phyloP scores from a whole-genome alignment of 1,140 invertebrate genomes.

The Aphelinus certus region DNA sequence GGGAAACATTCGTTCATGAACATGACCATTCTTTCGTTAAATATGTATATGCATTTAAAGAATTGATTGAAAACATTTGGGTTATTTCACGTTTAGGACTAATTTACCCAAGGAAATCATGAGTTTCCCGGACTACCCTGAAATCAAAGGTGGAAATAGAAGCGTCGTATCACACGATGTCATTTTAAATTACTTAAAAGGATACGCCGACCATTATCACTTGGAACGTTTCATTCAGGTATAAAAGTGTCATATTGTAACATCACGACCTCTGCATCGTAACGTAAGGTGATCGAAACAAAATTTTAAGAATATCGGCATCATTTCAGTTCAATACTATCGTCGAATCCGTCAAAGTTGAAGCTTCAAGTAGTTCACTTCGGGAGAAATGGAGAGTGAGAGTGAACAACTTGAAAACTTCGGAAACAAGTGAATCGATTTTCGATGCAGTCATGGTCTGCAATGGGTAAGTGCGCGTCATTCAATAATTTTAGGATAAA shows the following conservation, averaged over 20 bases:
- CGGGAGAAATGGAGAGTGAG: constrained; percentile 57
- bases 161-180: constrained; percentile 71
- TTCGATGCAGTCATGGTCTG: constrained; percentile 75
- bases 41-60: no score
- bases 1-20: no score
- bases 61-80: background rate
- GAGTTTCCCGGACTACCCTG: constrained; percentile 78
- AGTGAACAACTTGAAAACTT: constrained; percentile 59
- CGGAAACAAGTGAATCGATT: constrained; percentile 46
- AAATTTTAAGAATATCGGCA: no score
- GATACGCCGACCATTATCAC: constrained; percentile 69
- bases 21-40: no score
- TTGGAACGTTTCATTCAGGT: constrained; percentile 54
- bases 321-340: constrained; percentile 51
- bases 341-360: constrained; percentile 50
- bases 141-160: constrained; percentile 57
- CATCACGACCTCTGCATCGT: no score
- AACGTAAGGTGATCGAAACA: no score
- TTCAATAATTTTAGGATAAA: background rate
- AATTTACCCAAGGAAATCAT: constrained; percentile 83
- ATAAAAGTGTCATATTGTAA: no score
- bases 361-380: constrained; percentile 44
- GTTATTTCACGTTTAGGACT: constrained; percentile 65
- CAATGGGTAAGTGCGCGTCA: constrained; percentile 67
- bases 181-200: constrained; percentile 73